Base-by-base conservation (phyloP, 2,888 invertebrate genomes). In the Octonoba sinensis region DNA sequence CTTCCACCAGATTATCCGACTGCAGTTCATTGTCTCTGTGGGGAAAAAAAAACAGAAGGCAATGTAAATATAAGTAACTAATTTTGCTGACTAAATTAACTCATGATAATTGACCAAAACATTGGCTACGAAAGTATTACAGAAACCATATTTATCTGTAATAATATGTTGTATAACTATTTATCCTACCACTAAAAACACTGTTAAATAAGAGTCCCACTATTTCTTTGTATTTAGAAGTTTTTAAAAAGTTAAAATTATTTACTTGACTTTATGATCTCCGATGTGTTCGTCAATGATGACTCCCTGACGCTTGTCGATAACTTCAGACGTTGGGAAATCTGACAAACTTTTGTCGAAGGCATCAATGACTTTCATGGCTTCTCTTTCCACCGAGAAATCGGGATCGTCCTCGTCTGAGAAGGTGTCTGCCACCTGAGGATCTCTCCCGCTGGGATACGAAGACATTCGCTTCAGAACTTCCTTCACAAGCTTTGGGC, bases 1-100 rank as follows among this genome's bases (percentile, higher is more conserved):
- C 79, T 70, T 84, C 84, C 57, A 84, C 81, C 24, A 84, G 62
- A 51, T 83, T 84, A 44, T 84, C 84, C 0, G 75, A 70, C 66
- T 84, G 83, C 6, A 76, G 24, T 44, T 47, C 76, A 13, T 62
- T 47, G 15, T 82, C 82, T 62, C 65, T 82, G 46, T 3, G 22
- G 18, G 47, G 8, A 54, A 36, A 44, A 12, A 69, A 54, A 24
- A 44, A 24, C 57, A 57, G 20, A 4, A 20, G 57, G 6, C 2
- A 20, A 8, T 12, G n/a, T n/a, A 15, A 47, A 47, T 47, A 47
- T 47, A 47, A 47, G 47, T 51, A 51, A 51, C 3, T n/a, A n/a
- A n/a, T 51, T 51, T 51, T 11, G 18, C 18, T 51, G 18, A 15
- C 18, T 51, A n/a, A 4, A 51, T 15, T 3, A 18, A n/a, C 8